A percentile compares a stretch with the other conserved stretches of the same genome.
phyloP scores from a whole-genome alignment of 1,140 invertebrate species.

The Hylyphantes graminicola region DNA sequence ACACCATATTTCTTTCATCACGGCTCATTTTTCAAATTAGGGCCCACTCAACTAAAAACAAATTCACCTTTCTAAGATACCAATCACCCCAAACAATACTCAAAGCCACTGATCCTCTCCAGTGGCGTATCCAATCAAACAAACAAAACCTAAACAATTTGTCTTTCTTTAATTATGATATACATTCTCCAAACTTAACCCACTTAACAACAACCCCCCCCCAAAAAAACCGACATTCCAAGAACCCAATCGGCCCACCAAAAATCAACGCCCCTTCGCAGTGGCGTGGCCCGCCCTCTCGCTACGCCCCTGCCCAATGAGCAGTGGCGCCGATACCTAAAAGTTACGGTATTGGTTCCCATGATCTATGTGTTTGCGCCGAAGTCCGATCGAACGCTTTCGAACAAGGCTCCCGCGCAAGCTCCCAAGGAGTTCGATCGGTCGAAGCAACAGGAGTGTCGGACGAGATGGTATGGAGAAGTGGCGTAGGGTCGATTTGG shows the following conservation, averaged over 20 bases:
- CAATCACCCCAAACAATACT: no score
- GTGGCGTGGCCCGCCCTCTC: constrained; percentile 26
- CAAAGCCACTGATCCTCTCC: no score
- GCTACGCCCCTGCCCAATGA: constrained; percentile 52
- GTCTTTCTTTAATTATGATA: no score
- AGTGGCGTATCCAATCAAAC: no score
- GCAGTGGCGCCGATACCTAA: constrained; percentile 39
- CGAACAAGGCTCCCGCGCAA: constrained; percentile 19
- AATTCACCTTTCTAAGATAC: no score
- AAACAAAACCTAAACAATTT: no score
- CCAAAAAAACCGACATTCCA: neutral
- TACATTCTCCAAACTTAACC: no score
- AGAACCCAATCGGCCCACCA: neutral
- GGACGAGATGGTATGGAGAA: no score
- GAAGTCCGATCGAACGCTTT: constrained; percentile 45
- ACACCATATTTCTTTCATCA: no score
- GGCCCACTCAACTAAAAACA: no score
- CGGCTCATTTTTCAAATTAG: no score
- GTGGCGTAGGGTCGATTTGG: neutral
- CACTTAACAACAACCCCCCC: no score
- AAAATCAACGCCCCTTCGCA: constrained; percentile 8
- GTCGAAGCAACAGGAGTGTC: constrained; percentile 3
- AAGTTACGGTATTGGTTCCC: constrained; percentile 46
- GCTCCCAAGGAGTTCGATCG: constrained; percentile 8
- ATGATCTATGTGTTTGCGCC: constrained; percentile 56